A percentile compares a stretch with the other conserved stretches of the same genome.
Evolutionary conservation across 2,888 invertebrate species (phyloP).

Genomic region (Ormyrus thymus): DNA sequence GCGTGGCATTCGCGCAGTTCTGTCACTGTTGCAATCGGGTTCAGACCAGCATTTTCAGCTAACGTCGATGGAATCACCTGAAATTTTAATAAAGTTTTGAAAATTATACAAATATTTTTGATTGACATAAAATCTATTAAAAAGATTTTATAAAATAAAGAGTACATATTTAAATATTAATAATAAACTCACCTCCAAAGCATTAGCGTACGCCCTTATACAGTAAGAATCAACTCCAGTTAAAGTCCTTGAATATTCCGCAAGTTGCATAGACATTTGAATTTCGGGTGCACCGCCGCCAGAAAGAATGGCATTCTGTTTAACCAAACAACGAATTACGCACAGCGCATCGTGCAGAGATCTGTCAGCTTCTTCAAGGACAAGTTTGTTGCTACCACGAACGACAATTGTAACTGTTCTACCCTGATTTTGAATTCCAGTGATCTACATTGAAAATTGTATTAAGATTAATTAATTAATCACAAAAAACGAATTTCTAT

Average conservation of each 20-base stretch:
- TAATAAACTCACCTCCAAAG: conserved; percentile 81
- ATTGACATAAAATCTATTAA: background rate
- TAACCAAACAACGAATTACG: conserved; percentile 96
- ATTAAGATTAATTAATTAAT: background rate
- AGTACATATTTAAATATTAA: background rate
- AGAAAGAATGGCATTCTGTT: conserved; percentile 92
- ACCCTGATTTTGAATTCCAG: conserved; percentile 90
- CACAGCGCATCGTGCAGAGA: conserved; percentile 91
- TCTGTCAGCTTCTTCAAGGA: conserved; percentile 87
- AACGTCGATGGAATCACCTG: conserved; percentile 90
- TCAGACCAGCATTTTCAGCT: conserved; percentile 94
- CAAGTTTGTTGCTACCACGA: conserved; percentile 90
- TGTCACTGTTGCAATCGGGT: conserved; percentile 96
- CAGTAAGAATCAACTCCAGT: conserved; percentile 97
- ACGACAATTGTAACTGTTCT: conserved; percentile 95
- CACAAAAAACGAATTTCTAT: background rate
- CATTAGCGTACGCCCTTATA: conserved; percentile 95
- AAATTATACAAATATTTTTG: background rate
- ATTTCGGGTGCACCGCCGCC: conserved; percentile 99
- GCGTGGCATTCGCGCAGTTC: conserved; percentile 96
- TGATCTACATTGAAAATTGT: conserved; percentile 77
- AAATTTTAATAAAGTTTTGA: conserved; percentile 4
- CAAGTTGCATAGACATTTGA: conserved; percentile 90
- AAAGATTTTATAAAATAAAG: background rate
- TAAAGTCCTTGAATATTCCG: conserved; percentile 87